Base-by-base conservation (phyloP, 2,888 invertebrate species). In the Gandaritis pyraliata region DNA sequence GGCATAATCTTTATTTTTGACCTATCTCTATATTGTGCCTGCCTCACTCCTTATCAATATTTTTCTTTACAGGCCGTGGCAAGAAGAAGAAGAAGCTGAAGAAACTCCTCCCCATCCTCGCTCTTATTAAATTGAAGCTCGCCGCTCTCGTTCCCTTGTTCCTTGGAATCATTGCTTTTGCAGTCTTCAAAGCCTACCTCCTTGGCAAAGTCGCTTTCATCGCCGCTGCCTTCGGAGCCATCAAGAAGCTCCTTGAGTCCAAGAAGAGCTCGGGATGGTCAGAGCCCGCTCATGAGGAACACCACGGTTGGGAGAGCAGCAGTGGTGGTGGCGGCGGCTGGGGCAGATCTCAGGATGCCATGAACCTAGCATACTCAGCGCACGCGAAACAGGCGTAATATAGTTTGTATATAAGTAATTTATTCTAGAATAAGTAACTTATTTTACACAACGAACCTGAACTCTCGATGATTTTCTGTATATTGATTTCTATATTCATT, bases 171-270 rank as follows among this genome's bases (percentile, higher is more conserved):
- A 94, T 97, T 69, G 97, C 96, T 33, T 93, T 97, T 64, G 93
- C 97, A 30, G 96, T 96, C 52, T 95, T 97, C 93, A 97, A 97
- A 92, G 96, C 97, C 8, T 94, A 96, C 80, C 90, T 97, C 61
- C 94, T 97, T 69, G 96, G 96, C 74, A 97, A 97, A 92, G 94
- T 97, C 71, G 97, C 97, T 0, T 93, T 97, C 72, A 93, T 96
- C 72, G 94, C 97, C 67, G 95, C 96, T 50, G 94, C 94, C 56
- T 94, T 97, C 68, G 95, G 96, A 63, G 92, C 87, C 1, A 64
- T 92, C 72, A 93, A 92, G 85, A 97, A 97, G 79, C 93, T 97
- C 38, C 87, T 96, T 51, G 96, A 95, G 59, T 93, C 94, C 49
- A 96, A 96, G 81, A 94, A 89, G 83, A 94, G 94, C 76, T 95